Conservation (phyloP, 2,797 vertebrate species). For the Eulemur coronatus region DNA sequence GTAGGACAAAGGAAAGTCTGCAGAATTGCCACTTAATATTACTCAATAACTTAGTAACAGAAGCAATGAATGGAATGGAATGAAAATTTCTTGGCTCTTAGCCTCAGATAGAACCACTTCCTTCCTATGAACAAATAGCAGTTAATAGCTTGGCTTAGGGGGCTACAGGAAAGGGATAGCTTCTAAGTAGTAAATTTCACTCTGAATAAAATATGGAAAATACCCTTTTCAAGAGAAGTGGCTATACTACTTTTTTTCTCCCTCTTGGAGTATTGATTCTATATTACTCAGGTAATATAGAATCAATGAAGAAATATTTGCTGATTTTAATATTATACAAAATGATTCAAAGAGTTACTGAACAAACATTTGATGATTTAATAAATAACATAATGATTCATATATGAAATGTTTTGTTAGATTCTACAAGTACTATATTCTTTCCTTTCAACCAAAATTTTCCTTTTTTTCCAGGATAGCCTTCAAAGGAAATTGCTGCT, state of each 20-base stretch:
- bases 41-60: constrained; percentile 65
- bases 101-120: constrained; percentile 62
- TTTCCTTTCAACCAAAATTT: neutral
- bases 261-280: neutral
- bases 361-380: neutral
- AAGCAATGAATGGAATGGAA: constrained; percentile 63
- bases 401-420: neutral
- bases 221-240: neutral
- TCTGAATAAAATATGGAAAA: constrained; percentile 12
- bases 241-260: neutral
- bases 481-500: neutral
- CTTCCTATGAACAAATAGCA: constrained; percentile 53
- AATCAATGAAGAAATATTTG: constrained; percentile 4
- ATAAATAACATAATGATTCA: constrained; percentile 13
- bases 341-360: neutral
- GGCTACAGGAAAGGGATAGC: neutral
- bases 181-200: constrained; percentile 14
- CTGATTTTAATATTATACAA: constrained; percentile 13
- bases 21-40: constrained; percentile 46
- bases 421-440: neutral
- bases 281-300: neutral
- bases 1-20: constrained; percentile 41
- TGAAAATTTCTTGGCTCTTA: constrained; percentile 58
- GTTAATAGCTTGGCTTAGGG: neutral
- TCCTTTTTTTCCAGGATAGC: neutral